These are phyloP conservation scores for Xestia xanthographa DNA, from an alignment of 2,888 invertebrate genomes.

Conservation along the genomic window DNA sequence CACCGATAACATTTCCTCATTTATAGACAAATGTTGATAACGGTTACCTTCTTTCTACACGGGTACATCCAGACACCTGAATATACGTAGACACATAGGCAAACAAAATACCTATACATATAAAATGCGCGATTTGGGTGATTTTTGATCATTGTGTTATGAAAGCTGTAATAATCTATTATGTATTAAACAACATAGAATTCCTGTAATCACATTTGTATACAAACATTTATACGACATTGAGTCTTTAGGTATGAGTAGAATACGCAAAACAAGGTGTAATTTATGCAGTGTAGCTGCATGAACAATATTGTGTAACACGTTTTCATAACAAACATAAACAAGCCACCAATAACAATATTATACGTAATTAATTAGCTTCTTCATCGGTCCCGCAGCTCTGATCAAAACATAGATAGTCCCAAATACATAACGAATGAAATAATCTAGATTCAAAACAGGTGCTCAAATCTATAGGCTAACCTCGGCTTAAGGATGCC, in stretches of 20 bases:
- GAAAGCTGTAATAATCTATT: constrained; percentile 14
- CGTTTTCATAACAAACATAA: constrained; percentile 9
- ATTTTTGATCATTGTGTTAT: background rate
- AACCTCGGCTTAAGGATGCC: constrained; percentile 47
- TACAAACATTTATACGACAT: constrained; percentile 28
- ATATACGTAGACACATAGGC: background rate
- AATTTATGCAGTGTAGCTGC: constrained; percentile 5
- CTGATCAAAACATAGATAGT: constrained; percentile 15
- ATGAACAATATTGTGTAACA: constrained; percentile 20
- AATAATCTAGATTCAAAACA: constrained; percentile 37
- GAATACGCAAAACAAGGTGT: constrained; percentile 26
- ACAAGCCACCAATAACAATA: background rate
- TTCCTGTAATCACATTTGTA: constrained; percentile 36
- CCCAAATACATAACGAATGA: constrained; percentile 6
- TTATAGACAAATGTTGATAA: constrained; percentile 9
- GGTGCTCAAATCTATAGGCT: constrained; percentile 7
- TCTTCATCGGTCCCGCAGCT: constrained; percentile 1
- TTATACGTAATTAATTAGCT: background rate
- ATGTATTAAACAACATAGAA: constrained; percentile 1
- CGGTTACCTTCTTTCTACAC: background rate
- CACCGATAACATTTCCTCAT: constrained; percentile 27
- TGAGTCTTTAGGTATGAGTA: constrained; percentile 3
- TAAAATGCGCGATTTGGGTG: background rate
- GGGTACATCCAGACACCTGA: background rate
- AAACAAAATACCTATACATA: background rate